phyloP scores from a whole-genome alignment of 2,797 vertebrate genomes.

The Paedocypris micromegethes region DNA sequence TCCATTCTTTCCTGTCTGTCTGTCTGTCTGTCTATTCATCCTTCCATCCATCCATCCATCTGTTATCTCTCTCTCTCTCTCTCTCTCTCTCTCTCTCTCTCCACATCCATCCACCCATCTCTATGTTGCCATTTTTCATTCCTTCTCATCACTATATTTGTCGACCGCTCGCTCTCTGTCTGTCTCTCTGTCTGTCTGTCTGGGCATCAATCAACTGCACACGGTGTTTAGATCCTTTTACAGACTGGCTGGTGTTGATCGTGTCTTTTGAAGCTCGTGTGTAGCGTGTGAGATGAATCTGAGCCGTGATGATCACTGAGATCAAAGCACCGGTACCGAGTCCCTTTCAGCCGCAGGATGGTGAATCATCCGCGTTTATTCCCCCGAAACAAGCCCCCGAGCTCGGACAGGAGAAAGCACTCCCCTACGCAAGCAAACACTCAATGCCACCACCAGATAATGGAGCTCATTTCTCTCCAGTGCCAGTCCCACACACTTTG shows the following conservation, averaged over 20 bases:
- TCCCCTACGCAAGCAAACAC: not conserved
- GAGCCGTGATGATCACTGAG: not conserved
- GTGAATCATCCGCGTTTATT: not conserved
- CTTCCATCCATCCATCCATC: too few species aligned
- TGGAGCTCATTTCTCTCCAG: not conserved
- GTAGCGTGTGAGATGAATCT: not conserved
- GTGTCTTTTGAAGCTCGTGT: not conserved
- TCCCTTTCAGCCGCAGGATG: not conserved
- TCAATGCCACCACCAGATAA: conserved; percentile 1
- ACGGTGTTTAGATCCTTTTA: not conserved
- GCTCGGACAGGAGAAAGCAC: conserved; percentile 3
- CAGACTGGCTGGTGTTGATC: not conserved
- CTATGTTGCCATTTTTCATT: too few species aligned
- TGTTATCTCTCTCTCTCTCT: too few species aligned
- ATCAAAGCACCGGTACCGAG: conserved; percentile 13
- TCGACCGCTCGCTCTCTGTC: too few species aligned
- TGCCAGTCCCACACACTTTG: conserved; percentile 7
- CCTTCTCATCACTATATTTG: too few species aligned
- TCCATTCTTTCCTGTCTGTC: too few species aligned
- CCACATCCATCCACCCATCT: too few species aligned
- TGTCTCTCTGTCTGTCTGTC: too few species aligned
- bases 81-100: too few species aligned
- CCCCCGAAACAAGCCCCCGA: not conserved
- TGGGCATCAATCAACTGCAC: too few species aligned
- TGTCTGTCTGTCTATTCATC: too few species aligned